Base-by-base conservation (phyloP, 2,113 vertebrate genomes). In the Orycteropus afer region DNA sequence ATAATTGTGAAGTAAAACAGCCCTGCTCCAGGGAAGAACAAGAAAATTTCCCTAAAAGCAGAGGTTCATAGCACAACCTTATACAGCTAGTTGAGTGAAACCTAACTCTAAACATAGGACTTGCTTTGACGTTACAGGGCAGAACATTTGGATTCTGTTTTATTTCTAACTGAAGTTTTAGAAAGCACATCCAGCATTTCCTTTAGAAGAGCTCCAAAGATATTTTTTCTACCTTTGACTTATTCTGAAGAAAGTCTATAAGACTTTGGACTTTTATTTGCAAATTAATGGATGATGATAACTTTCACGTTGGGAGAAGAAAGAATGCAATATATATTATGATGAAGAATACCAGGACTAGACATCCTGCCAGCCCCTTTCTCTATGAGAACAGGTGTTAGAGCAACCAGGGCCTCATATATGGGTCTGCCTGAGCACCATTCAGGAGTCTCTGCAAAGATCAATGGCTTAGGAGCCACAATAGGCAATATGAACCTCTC, bases 51-150 rank as follows among this genome's bases (percentile, higher is more conserved):
- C 86, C 83, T 94, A 89, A 83, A 88, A 85, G 97, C 84, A 32
- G 40, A 92, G 89, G 91, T 90, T 93, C 94, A 53, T 74, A 91
- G 82, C 88, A 96, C 10, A 67, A 63, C 98, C 98, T 97, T 98
- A 97, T 97, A 96, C 97, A 98, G 97, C 42, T 97, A 78, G 97
- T 96, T 84, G 83, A 97, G 85, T 95, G 96, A 97, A 97, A 96
- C 79, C 65, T 86, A 78, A 42, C 61, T 96, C 98, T 98, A 98
- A 98, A 98, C 98, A 98, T 97, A 98, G 96, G 94, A 55, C 90
- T 96, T 91, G 93, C 97, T 97, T 81, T 96, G 95, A 96, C 96
- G 96, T 32, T 65, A 85, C 82, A 83, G 89, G 86, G 85, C 34
- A 34, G 94, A 91, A 96, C 97, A 85, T 95, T 96, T 95, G 95